Base-by-base conservation (phyloP, 2,797 vertebrate genomes). In the Pseudocheirus occidentalis region DNA sequence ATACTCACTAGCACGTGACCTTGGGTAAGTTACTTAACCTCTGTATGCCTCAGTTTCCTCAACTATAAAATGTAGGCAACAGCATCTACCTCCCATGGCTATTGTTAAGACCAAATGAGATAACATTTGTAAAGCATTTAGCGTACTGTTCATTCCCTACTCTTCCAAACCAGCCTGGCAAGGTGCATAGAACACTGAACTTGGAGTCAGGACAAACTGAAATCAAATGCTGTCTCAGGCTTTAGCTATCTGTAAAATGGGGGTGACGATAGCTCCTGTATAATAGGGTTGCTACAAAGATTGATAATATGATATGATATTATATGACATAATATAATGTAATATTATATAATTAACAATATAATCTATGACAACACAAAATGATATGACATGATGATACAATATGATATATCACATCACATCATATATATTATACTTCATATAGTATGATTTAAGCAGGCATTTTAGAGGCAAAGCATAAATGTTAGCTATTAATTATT, bases 191-290 rank as follows among this genome's bases (percentile, higher is more conserved):
- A 16, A 40, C 66, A 3, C 2, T 73, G n/a, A 29, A 40, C n/a
- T 66, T n/a, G 16, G 6, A 24, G 16, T 73, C n/a, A 24, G 16
- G 6, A 24, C 40, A 73, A 73, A 73, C 6, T 92, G 54, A 93
- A 91, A 95, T 95, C 62, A 46, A 95, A 94, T 95, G 91, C n/a
- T 94, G 92, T 90, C 3, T 0, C 40, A 93, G 94, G 92, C 27
- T 1, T 95, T 62, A 81, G 56, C 55, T 59, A 94, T 46, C 62
- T 90, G 92, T 53, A 27, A 81, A 91, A 46, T 94, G 56, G 9
- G 21, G 0, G 92, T 90, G 53, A 92, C 24, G 90, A 56, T 92
- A n/a, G 52, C 18, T 40, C n/a, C 21, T 90, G 5, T 54, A 94
- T 58, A 91, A 92, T 91, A n/a, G 56, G 12, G 55, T 55, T 81